Evolutionary conservation across 2,888 invertebrate species (phyloP), one percentile per base, ranked within the genome.

Genomic region (Trissonchulus sp.): DNA sequence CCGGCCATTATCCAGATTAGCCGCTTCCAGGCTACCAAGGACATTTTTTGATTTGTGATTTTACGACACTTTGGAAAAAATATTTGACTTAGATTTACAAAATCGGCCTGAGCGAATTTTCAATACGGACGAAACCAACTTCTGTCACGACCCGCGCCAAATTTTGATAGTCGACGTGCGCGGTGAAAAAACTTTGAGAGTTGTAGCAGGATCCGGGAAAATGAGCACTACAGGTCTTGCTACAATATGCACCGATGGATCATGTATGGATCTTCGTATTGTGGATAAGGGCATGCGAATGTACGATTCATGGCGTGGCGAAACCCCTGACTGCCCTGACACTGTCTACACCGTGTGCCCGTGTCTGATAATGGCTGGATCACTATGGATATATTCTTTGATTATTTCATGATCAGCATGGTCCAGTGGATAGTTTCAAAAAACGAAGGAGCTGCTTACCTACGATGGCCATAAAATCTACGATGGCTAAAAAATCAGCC

Each of bases 11-110:
- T n/a, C 31, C 31, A 65, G 31, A 31, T 65, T 30, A 34, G 31
- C 3, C 28, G 65, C 28, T 65, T 15, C 65, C 28, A 65, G n/a
- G 65, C 65, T 18, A 65, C 65, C 15, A 31, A 3, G 34, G 34
- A 31, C 65, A 30, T 8, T 65, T 65, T 65, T 8, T 65, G 3
- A 65, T 65, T 65, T 18, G 34, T n/a, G 65, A 65, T 30, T 65
- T 65, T 60, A 65, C 31, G 65, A 65, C 31, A 65, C 65, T 31
- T 65, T 65, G 31, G 8, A 65, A n/a, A 34, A 31, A n/a, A n/a
- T 60, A n/a, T n/a, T 60, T 60, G 60, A 60, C 18, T n/a, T 18
- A 18, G 60, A n/a, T 18, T 18, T 60, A 18, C 60, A n/a, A 60
- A n/a, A n/a, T 60, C 18, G n/a, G n/a, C 18, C 18, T 18, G 60